Percentiles rank a stretch among this genome's conserved stretches.
phyloP scores from a whole-genome alignment of 2,888 invertebrate species.

The Andrena minutula region DNA sequence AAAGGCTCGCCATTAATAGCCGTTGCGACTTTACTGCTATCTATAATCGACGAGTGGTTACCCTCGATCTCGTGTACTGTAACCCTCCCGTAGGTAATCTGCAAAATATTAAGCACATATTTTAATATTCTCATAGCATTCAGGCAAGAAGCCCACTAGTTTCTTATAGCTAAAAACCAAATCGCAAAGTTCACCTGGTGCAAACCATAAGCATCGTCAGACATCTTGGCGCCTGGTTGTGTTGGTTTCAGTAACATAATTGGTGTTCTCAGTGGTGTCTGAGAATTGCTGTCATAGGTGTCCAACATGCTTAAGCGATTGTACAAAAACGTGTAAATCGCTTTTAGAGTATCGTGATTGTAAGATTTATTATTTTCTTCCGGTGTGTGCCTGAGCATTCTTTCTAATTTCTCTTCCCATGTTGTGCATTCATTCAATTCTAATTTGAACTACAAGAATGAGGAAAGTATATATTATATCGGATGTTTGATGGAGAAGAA shows the following conservation, averaged over 20 bases:
- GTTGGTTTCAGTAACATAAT: conserved; percentile 89
- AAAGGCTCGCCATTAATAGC: conserved; percentile 80
- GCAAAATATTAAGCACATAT: conserved; percentile 32
- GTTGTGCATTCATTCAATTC: conserved; percentile 86
- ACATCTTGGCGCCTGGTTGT: conserved; percentile 86
- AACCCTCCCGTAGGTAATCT: conserved; percentile 87
- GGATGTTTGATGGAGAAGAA: too few relatives aligned
- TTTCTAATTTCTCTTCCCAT: conserved; percentile 87
- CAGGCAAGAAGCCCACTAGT: background rate
- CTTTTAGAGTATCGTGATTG: conserved; percentile 16
- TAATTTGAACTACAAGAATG: conserved; percentile 70
- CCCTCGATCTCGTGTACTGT: conserved; percentile 89
- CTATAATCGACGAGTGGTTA: conserved; percentile 90
- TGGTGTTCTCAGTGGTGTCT: conserved; percentile 86
- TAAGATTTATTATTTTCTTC: background rate
- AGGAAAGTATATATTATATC: background rate
- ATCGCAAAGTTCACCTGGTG: conserved; percentile 76
- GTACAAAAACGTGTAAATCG: conserved; percentile 41
- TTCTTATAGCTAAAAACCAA: background rate
- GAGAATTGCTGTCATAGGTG: conserved; percentile 83
- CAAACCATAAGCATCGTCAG: conserved; percentile 89
- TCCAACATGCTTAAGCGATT: conserved; percentile 10
- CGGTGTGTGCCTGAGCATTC: conserved; percentile 81
- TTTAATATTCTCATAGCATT: background rate
- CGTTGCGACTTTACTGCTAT: conserved; percentile 87